phyloP scores from a whole-genome alignment of 2,888 invertebrate genomes.

The Eristalis pertinax region DNA sequence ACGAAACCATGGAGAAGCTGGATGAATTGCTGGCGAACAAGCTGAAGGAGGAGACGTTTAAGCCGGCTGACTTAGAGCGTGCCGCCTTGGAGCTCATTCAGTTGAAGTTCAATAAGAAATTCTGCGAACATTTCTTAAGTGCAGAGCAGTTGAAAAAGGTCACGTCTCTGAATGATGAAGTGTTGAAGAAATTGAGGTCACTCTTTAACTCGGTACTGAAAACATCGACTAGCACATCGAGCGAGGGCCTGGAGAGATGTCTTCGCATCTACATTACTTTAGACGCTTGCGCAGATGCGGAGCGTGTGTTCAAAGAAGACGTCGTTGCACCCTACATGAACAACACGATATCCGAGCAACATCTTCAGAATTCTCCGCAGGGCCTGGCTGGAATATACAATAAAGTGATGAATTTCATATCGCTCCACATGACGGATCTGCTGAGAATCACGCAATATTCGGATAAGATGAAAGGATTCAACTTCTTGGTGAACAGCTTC shows the following conservation, averaged over 20 bases:
- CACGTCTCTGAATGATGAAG: slow-evolving; percentile 74
- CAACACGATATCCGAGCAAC: slow-evolving; percentile 85
- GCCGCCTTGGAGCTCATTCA: slow-evolving; percentile 80
- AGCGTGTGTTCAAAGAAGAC: slow-evolving; percentile 85
- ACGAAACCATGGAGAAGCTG: slow-evolving; percentile 76
- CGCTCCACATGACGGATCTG: slow-evolving; percentile 85
- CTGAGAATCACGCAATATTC: slow-evolving; percentile 82
- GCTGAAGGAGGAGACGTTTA: slow-evolving; percentile 72
- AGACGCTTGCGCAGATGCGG: slow-evolving; percentile 84
- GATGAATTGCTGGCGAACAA: slow-evolving; percentile 76
- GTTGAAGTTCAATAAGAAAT: slow-evolving; percentile 79
- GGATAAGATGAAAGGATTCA: slow-evolving; percentile 84
- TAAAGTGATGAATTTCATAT: slow-evolving; percentile 87
- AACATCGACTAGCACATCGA: slow-evolving; percentile 73
- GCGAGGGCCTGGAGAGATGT: slow-evolving; percentile 82
- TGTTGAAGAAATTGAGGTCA: slow-evolving; percentile 77
- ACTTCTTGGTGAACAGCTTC: slow-evolving; percentile 92
- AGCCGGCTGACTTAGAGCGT: slow-evolving; percentile 78
- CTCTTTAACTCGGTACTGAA: slow-evolving; percentile 79
- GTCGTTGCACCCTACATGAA: slow-evolving; percentile 81
- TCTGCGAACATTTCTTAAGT: slow-evolving; percentile 76
- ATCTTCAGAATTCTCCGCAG: slow-evolving; percentile 79
- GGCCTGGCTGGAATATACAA: slow-evolving; percentile 85
- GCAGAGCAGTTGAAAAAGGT: slow-evolving; percentile 74
- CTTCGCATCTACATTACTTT: slow-evolving; percentile 80